These are phyloP conservation scores for Bungarus multicinctus DNA, from an alignment of 2,113 vertebrate genomes.

Conservation along the genomic window DNA sequence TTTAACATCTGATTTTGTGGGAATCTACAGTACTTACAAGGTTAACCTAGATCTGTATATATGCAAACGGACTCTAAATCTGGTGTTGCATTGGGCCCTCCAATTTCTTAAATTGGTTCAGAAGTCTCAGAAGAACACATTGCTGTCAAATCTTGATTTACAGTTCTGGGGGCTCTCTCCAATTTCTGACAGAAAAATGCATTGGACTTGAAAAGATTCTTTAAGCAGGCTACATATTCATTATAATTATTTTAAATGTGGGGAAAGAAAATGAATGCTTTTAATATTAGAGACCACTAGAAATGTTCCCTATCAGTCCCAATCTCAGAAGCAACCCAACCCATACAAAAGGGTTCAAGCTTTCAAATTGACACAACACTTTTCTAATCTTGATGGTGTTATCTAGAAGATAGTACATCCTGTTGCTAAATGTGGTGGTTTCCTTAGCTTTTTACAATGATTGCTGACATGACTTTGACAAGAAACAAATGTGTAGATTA, in stretches of 20 bases:
- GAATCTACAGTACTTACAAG: background rate
- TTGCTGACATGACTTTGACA: conserved; percentile 32
- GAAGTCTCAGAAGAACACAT: background rate
- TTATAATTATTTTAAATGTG: background rate
- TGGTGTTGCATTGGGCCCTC: background rate
- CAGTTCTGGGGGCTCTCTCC: background rate
- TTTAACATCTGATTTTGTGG: background rate
- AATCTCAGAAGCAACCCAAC: conserved; percentile 41
- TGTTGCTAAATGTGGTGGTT: conserved; percentile 57
- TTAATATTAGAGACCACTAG: background rate
- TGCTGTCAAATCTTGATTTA: background rate
- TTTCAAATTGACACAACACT: background rate
- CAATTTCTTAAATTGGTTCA: background rate
- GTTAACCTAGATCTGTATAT: background rate
- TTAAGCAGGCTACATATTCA: background rate
- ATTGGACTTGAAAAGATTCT: background rate
- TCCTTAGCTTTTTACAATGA: conserved; percentile 50
- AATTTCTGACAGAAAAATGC: background rate
- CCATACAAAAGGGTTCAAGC: conserved; percentile 23
- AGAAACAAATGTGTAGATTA: background rate
- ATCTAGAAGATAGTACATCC: conserved; percentile 59
- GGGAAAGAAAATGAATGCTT: conserved; percentile 8
- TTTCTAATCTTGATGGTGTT: conserved; percentile 59
- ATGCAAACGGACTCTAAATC: background rate
- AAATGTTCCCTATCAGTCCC: conserved; percentile 29